Evolutionary conservation across 2,888 invertebrate species (phyloP), one percentile per base, ranked within the genome.

Genomic region (Elysia crispata): DNA sequence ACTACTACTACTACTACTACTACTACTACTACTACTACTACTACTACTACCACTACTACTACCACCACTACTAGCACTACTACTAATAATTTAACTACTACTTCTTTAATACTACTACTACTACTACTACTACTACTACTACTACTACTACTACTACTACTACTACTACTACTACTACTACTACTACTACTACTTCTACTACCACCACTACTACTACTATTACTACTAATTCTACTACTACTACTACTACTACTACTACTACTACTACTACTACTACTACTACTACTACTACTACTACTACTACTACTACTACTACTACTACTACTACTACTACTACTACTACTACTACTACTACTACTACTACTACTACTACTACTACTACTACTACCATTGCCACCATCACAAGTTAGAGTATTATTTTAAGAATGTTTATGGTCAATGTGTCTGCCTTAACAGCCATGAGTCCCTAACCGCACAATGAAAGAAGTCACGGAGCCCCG

Each of bases 1-100:
- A 60, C 60, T 60, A 60, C 60, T 60, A 60, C 60, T 60, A 60
- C 60, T 60, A 60, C 60, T 60, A 60, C 60, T 60, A 60, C 60
- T 60, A 60, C 60, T 60, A 60, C 60, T 41, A 41, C 41, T 41
- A 41, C 41, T 41, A 11, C 41, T 41, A 11, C 41, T 41, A 11
- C 41, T 41, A 11, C 3, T 41, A 11, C 41, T 41, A 41, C 41
- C 11, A 41, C 5, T 41, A 6, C 41, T 41, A 11, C 41, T 41
- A 41, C 41, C 3, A 41, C 41, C 11, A 41, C 3, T 41, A 41
- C 41, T 41, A 41, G 5, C 11, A 41, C 11, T 41, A 6, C 5
- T 41, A 11, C 41, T 41, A 11, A 41, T 41, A 41, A 41, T 6
- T 41, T 11, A 41, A 6, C 11, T 41, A 6, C n/a, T n/a, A n/a